Evolutionary conservation across 1,140 invertebrate species (phyloP), one percentile per base, ranked within the genome.

Genomic region (Drosophila santomea): DNA sequence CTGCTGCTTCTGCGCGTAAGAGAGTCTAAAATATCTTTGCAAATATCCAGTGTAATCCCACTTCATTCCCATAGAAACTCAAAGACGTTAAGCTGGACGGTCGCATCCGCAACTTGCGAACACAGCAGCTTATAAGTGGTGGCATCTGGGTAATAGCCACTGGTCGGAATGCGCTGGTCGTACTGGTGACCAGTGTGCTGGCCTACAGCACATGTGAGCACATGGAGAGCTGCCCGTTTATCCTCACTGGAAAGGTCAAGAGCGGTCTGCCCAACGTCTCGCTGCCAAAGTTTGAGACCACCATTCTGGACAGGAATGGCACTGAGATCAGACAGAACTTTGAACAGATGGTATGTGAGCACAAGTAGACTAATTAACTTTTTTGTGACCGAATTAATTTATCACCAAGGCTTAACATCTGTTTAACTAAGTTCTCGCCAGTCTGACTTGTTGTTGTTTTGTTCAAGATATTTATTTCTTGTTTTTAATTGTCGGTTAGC

Each of bases 91-190:
- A 93, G 10, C 88, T 94, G 3, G 90, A 35, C 6, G 52, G 75
- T 3, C 55, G 73, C 4, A 36, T 88, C 14, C 47, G 25, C 2
- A 82, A 61, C 32, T 32, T 76, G 36, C 63, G 86, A 1, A 55
- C 83, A 78, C 63, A 80, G 47, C 80, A 81, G 50, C 64, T 93
- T 1, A 20, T 94, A 0, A 94, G 94, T 59, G 94, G 94, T 52
- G 78, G 93, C 12, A 91, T 97, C 15, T 97, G 96, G 96, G 94
- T 97, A 11, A 55, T 96, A 3, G 95, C 96, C 0, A 96, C 96
- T 20, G 94, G 95, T 2, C 93, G 97, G 45, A 98, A 98, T 91
- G 96, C 96, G 3, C 88, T 97, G 2, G 93, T 96, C 6, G 96
- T 98, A 3, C 89, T 96, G 8, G 92, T 95, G 0, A 93, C 95